These are phyloP conservation scores for Oncorhynchus clarkii DNA, from an alignment of 2,113 vertebrate species.

Conservation along the genomic window DNA sequence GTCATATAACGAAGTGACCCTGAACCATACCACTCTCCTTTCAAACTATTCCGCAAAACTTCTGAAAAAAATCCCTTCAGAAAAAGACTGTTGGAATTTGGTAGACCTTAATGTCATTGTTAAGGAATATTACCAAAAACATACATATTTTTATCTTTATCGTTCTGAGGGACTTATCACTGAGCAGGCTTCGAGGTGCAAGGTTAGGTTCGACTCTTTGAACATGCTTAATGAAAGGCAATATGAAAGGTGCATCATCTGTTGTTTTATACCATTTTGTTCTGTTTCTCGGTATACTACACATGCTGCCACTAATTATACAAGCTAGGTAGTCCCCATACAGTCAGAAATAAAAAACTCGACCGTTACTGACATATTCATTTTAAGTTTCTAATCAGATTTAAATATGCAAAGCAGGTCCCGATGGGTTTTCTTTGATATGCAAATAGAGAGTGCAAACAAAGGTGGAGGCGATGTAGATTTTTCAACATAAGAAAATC, in stretches of 20 bases:
- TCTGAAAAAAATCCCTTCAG: conserved; percentile 75
- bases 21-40: conserved; percentile 58
- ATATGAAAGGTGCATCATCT: conserved; percentile 65
- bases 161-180: conserved; percentile 62
- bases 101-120: conserved; percentile 67
- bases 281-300: conserved; percentile 67
- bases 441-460: conserved; percentile 75
- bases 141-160: conserved; percentile 67
- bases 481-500: conserved; percentile 26
- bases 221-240: conserved; percentile 70
- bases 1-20: conserved; percentile 69
- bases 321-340: conserved; percentile 63
- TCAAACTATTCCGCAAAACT: conserved; percentile 63
- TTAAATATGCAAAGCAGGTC: conserved; percentile 78
- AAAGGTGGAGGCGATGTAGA: conserved; percentile 70
- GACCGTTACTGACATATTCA: conserved; percentile 76
- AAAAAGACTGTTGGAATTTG: conserved; percentile 67
- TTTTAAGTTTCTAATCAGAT: conserved; percentile 78
- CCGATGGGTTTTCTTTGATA: conserved; percentile 75
- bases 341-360: conserved; percentile 66
- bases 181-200: conserved; percentile 57
- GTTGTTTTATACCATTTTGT: conserved; percentile 69
- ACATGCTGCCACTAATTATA: conserved; percentile 73
- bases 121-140: conserved; percentile 66
- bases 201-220: conserved; percentile 71